phyloP scores from a whole-genome alignment of 2,888 invertebrate genomes.

The Druceiella hillmani region DNA sequence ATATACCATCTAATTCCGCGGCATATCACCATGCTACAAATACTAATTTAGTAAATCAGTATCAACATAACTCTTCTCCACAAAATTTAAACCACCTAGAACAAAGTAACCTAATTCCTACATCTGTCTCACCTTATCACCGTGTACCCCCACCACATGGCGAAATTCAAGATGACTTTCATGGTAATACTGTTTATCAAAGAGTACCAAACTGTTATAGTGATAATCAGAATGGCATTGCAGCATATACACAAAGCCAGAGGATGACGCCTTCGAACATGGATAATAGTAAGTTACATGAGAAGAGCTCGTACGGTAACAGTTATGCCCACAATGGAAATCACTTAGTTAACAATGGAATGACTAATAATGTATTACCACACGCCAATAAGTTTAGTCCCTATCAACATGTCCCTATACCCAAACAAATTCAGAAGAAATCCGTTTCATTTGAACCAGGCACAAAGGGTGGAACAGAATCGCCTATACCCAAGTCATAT shows the following conservation, averaged over 20 bases:
- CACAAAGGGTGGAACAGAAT: slow-evolving; percentile 60
- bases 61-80: slow-evolving; percentile 37
- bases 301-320: no score
- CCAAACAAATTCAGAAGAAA: slow-evolving; percentile 62
- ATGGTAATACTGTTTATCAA: slow-evolving; percentile 37
- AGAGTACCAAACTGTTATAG: slow-evolving; percentile 37
- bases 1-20: slow-evolving; percentile 44
- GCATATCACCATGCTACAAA: slow-evolving; percentile 49
- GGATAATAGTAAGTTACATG: no score
- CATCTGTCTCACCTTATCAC: slow-evolving; percentile 49
- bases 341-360: no score
- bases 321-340: no score
- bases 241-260: no score
- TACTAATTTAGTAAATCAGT: slow-evolving; percentile 43
- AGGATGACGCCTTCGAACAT: no score
- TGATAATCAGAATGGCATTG: neutral
- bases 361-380: no score
- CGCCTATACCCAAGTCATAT: slow-evolving; percentile 39
- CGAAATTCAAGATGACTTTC: slow-evolving; percentile 36
- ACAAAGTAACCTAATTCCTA: no score
- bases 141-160: slow-evolving; percentile 56
- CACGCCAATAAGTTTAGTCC: slow-evolving; percentile 45
- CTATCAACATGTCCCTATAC: slow-evolving; percentile 59
- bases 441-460: slow-evolving; percentile 68
- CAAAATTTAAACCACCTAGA: slow-evolving; percentile 29